Percentiles rank a stretch among this genome's conserved stretches.
These are phyloP conservation scores for Limnephilus rhombicus DNA, from an alignment of 2,888 invertebrate species.

Conservation along the genomic window DNA sequence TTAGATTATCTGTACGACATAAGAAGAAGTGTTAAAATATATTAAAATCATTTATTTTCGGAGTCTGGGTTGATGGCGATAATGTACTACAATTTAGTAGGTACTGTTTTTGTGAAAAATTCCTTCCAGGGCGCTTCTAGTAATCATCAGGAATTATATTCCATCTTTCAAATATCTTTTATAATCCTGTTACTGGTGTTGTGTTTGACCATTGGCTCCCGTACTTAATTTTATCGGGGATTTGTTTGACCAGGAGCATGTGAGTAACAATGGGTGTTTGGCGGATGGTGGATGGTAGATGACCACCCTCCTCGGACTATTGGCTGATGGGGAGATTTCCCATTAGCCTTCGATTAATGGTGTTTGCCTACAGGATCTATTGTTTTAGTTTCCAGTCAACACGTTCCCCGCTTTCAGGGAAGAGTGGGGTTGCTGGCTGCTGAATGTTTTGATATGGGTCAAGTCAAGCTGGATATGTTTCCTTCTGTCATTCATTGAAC, in stretches of 20 bases:
- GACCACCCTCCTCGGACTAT: not conserved
- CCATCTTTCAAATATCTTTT: not conserved
- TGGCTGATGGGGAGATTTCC: constrained; percentile 30
- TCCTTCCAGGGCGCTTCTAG: not conserved
- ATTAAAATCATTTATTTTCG: too few species aligned
- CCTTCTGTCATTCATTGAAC: not conserved
- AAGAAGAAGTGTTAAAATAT: too few species aligned
- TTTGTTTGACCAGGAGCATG: constrained; percentile 16
- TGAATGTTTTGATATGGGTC: not conserved
- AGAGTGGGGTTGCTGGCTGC: not conserved
- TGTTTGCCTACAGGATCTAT: constrained; percentile 40
- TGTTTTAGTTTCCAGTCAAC: constrained; percentile 47
- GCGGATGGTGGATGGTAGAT: not conserved
- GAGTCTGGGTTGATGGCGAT: too few species aligned
- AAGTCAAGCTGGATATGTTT: not conserved
- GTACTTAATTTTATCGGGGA: constrained; percentile 26
- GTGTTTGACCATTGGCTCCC: too few species aligned
- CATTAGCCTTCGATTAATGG: constrained; percentile 48
- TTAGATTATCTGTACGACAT: too few species aligned
- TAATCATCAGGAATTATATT: not conserved
- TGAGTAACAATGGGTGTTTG: not conserved
- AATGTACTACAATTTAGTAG: too few species aligned
- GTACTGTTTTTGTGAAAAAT: not conserved
- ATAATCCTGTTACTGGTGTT: not conserved
- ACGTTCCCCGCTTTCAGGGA: not conserved